These are phyloP conservation scores for Axis porcinus DNA, from an alignment of 2,113 vertebrate genomes.

Conservation along the genomic window DNA sequence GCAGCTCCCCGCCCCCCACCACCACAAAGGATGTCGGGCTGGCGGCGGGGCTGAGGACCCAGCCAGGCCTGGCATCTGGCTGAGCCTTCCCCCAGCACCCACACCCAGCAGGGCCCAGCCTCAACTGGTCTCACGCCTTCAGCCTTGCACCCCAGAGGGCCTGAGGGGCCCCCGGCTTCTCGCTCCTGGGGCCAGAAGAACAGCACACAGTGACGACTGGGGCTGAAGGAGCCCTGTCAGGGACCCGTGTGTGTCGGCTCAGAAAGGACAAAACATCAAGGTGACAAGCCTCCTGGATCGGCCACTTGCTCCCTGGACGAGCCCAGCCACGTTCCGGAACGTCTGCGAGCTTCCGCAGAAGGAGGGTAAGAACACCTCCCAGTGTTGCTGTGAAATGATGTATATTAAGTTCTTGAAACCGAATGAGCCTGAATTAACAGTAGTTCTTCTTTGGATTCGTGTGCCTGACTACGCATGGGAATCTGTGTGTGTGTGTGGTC, in stretches of 20 bases:
- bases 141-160: rapidly evolving
- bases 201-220: rapidly evolving
- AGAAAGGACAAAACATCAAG: rapidly evolving
- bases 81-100: neutral
- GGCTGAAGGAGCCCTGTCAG: rapidly evolving
- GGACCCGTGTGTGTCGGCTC: neutral
- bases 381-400: rapidly evolving
- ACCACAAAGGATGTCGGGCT: neutral
- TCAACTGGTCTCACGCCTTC: neutral
- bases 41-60: neutral
- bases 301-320: neutral
- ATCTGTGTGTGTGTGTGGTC: rapidly evolving
- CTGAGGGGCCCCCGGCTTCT: neutral
- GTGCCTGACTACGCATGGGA: rapidly evolving
- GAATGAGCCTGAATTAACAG: rapidly evolving
- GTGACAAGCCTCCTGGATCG: rapidly evolving
- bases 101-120: neutral
- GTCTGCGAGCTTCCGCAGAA: neutral
- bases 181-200: neutral
- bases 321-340: neutral
- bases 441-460: neutral
- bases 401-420: neutral
- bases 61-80: neutral
- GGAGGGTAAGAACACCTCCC: neutral
- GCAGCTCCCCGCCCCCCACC: neutral